Conservation (phyloP, 1,140 invertebrate species). For the Cotesia glomerata region DNA sequence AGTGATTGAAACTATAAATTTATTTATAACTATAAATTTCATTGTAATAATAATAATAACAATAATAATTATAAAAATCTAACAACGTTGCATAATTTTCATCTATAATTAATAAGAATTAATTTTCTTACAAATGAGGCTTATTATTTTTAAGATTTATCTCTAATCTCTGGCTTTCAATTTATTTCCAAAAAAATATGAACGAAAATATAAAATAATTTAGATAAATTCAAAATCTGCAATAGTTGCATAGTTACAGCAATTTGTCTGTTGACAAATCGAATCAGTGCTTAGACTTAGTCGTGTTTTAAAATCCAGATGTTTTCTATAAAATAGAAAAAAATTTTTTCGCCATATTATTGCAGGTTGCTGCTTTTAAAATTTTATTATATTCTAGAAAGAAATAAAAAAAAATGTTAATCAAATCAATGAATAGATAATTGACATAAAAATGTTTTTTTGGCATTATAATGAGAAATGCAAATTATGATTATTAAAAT, state of each 20-base stretch:
- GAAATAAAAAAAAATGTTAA: not conserved
- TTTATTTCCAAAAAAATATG: not conserved
- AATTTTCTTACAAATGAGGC: not conserved
- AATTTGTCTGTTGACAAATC: no score
- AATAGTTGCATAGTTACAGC: no score
- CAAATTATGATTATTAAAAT: not conserved
- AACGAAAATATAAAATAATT: not conserved
- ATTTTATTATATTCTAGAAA: not conserved
- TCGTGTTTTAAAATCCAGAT: not conserved
- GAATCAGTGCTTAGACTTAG: no score
- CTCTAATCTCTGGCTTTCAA: not conserved
- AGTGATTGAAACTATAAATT: not conserved
- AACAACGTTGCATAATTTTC: no score
- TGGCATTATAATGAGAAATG: no score
- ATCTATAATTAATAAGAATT: not conserved
- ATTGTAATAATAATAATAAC: no score
- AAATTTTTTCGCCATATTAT: not conserved
- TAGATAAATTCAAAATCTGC: not conserved
- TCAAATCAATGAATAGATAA: no score
- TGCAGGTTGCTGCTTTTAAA: not conserved
- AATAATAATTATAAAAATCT: no score
- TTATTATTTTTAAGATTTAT: not conserved
- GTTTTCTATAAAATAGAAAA: not conserved
- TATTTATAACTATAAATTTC: no score
- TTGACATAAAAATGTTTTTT: no score